Evolutionary conservation across 2,113 vertebrate genomes (phyloP), one percentile per base, ranked within the genome.

Genomic region (Engystomops pustulosus): DNA sequence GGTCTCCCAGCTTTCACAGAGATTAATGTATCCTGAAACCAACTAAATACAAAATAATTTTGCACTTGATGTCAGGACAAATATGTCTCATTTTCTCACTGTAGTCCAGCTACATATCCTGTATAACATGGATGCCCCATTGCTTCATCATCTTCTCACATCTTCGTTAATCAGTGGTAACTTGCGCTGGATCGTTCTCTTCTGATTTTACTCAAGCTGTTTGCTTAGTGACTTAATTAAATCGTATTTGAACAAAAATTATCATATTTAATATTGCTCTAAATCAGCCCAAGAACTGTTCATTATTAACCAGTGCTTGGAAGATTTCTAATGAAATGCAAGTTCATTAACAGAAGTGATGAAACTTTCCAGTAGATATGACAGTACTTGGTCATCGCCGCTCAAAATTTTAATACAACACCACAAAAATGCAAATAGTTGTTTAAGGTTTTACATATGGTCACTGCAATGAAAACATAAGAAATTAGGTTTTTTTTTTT

Each of bases 181-280:
- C 51, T 62, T 45, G 34, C 36, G 36, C 55, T 10, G 41, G 38
- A 45, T 9, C 23, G 15, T 18, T 68, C 45, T 68, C 18, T 14
- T 11, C 32, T n/a, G 30, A 12, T 25, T 80, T 80, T 67, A 23
- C n/a, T 76, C 30, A 58, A 71, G 49, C 51, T 68, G 27, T 80
- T 80, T 80, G 60, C 62, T 30, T 27, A 68, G 62, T n/a, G 25
- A 17, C 9, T 68, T 49, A 80, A 80, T 80, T 80, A 80, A 80
- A 67, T 67, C 41, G 27, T 49, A 65, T 80, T 80, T 68, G 60
- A 68, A 68, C 79, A 80, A 69, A 79, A 79, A 80, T 68, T 30
- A 80, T 51, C 79, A 80, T 45, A 80, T 68, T 68, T 80, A 68
- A 49, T 65, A 79, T 79, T 68, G 44, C 27, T 49, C 18, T 80